phyloP scores from a whole-genome alignment of 2,113 vertebrate species.

The Connochaetes taurinus region DNA sequence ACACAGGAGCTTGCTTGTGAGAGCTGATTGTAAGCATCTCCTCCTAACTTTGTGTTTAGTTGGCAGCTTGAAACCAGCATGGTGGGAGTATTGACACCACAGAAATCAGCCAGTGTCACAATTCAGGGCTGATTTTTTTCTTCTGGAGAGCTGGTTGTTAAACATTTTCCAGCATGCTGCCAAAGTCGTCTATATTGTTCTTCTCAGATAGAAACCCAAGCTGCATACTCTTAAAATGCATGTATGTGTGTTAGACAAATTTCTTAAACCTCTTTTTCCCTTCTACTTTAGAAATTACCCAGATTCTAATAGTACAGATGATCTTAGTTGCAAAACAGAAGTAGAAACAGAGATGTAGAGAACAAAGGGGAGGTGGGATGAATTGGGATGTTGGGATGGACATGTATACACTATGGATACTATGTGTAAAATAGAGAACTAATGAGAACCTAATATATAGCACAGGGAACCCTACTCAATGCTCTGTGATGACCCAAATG shows the following conservation, averaged over 20 bases:
- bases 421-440: neutral
- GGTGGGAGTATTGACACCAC: neutral
- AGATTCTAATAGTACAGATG: neutral
- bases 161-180: neutral
- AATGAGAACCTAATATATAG: neutral
- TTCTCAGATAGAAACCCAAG: neutral
- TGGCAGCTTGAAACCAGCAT: neutral
- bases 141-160: neutral
- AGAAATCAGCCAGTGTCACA: neutral
- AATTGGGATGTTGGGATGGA: neutral
- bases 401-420: neutral
- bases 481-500: neutral
- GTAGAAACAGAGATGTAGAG: neutral
- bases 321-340: neutral
- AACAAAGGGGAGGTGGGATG: neutral
- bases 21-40: neutral
- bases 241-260: neutral
- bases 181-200: neutral
- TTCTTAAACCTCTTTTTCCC: neutral
- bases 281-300: neutral
- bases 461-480: neutral
- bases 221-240: neutral
- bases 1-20: neutral
- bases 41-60: neutral
- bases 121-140: neutral